A percentile compares a stretch with the other conserved stretches of the same genome.
These are phyloP conservation scores for Arge pagana DNA, from an alignment of 2,888 invertebrate species.

Conservation along the genomic window DNA sequence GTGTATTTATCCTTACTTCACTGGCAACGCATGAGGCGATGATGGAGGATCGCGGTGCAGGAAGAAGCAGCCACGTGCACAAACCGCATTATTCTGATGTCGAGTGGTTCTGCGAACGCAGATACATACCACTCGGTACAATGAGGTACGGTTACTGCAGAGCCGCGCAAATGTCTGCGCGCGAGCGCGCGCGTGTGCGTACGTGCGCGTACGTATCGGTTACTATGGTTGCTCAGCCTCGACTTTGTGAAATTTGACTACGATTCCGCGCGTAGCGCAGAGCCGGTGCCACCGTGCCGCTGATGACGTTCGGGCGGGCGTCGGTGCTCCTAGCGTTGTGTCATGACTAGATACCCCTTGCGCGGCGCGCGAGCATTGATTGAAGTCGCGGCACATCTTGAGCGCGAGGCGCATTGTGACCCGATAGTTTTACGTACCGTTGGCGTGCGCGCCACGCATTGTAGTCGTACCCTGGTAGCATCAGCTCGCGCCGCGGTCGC, in stretches of 20 bases:
- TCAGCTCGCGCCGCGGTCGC: background rate
- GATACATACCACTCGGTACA: too few relatives aligned
- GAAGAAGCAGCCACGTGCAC: conserved; percentile 45
- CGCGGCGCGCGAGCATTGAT: conserved; percentile 50
- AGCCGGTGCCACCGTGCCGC: too few relatives aligned
- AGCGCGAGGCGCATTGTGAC: conserved; percentile 26
- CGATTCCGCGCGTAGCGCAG: too few relatives aligned
- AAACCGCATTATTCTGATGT: conserved; percentile 46
- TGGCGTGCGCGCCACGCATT: background rate
- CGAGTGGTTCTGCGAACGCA: conserved; percentile 39
- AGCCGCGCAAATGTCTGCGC: conserved; percentile 11
- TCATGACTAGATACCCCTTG: conserved; percentile 31
- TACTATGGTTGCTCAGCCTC: too few relatives aligned
- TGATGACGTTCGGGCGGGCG: background rate
- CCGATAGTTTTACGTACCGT: too few relatives aligned
- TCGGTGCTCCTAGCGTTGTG: background rate
- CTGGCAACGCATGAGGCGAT: background rate
- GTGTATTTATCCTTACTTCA: too few relatives aligned
- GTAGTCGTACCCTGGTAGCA: background rate
- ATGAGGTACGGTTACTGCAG: too few relatives aligned
- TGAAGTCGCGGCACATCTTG: conserved; percentile 48
- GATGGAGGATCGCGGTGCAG: conserved; percentile 7
- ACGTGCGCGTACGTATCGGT: background rate
- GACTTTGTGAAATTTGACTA: too few relatives aligned
- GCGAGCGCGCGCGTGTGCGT: conserved; percentile 8